Conservation (phyloP, 2,113 vertebrate genomes). For the Microtus ochrogaster region DNA sequence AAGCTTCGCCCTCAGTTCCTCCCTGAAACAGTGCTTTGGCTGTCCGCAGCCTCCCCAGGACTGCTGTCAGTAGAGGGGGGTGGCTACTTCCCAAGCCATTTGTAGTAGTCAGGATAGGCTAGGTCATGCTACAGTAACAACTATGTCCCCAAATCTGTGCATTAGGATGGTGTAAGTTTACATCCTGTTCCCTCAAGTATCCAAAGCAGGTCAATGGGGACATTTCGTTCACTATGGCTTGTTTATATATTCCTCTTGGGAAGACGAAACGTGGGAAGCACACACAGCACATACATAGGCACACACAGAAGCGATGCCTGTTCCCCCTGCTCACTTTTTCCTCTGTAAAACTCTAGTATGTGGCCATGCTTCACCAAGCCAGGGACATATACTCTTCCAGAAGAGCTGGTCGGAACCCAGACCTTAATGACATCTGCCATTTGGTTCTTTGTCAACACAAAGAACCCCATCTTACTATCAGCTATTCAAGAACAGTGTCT, state of each 20-base stretch:
- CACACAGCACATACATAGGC: rapidly evolving
- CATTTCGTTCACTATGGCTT: background rate
- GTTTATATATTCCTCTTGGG: background rate
- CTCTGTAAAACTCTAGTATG: background rate
- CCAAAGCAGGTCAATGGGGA: no score
- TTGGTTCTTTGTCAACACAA: rapidly evolving
- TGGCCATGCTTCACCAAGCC: background rate
- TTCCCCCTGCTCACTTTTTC: background rate
- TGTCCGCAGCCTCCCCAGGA: background rate
- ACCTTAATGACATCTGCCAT: rapidly evolving
- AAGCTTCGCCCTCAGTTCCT: rapidly evolving
- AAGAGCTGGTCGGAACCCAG: background rate
- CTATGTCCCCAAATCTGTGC: no score
- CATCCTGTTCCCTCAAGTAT: background rate
- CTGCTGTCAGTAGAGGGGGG: background rate
- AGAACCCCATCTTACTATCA: rapidly evolving
- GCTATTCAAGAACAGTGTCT: background rate
- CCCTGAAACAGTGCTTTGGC: background rate
- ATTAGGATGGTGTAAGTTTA: background rate
- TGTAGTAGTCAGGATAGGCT: background rate
- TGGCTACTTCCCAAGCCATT: background rate
- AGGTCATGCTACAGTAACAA: background rate
- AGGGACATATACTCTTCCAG: background rate
- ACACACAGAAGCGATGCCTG: background rate
- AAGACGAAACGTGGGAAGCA: background rate